A percentile compares a stretch with the other conserved stretches of the same genome.
phyloP scores from a whole-genome alignment of 2,113 vertebrate species.

The Lepus americanus region DNA sequence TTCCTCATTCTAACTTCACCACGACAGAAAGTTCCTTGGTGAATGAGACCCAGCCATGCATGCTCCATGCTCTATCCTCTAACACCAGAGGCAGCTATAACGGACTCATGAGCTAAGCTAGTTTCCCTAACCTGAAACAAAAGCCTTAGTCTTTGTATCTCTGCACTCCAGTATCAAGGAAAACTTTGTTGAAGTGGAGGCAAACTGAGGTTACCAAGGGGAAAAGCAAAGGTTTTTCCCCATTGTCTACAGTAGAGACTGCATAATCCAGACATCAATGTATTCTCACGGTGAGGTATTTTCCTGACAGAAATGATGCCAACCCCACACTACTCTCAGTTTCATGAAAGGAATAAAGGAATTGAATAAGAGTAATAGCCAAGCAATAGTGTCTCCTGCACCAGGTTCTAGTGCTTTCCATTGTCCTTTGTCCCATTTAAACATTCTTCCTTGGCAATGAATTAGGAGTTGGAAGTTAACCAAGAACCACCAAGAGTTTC shows the following conservation, averaged over 20 bases:
- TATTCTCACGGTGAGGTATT: background rate
- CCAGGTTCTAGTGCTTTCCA: conserved; percentile 53
- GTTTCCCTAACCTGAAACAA: background rate
- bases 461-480: conserved; percentile 25
- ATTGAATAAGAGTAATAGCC: background rate
- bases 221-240: background rate
- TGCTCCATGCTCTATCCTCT: background rate
- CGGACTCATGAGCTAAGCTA: background rate
- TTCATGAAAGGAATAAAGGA: background rate
- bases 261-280: background rate
- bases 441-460: conserved; percentile 51
- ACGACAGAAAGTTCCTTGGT: too few relatives aligned
- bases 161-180: background rate
- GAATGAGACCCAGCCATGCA: background rate
- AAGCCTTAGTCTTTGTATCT: background rate
- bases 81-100: background rate
- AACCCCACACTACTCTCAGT: background rate
- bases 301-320: background rate
- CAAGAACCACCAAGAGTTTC: conserved; percentile 34
- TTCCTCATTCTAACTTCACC: background rate
- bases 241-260: background rate
- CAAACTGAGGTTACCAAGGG: conserved; percentile 17
- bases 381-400: background rate
- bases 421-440: conserved; percentile 22
- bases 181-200: background rate